Evolutionary conservation across 2,113 vertebrate genomes (phyloP), one percentile per base, ranked within the genome.

Genomic region (Catagonus wagneri): DNA sequence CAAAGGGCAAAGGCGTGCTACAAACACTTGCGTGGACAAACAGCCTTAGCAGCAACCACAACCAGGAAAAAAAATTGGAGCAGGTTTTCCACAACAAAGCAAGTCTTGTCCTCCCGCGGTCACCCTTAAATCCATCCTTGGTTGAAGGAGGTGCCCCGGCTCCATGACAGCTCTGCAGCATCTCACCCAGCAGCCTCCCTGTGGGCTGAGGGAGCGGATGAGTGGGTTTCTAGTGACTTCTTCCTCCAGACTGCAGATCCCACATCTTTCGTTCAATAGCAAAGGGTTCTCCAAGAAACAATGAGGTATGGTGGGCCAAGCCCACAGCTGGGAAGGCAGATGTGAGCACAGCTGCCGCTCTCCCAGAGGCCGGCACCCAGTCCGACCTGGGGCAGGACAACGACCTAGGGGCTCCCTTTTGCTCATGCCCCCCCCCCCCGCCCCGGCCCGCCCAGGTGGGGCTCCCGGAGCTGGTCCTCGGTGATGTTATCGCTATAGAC

Each of bases 11-110:
- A 96, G 96, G 96, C 97, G 97, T 92, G 95, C 66, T 90, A 81
- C 97, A 98, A 97, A 98, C 98, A 96, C 93, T 94, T 54, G 66
- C 83, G 78, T 50, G 96, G 88, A 94, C 92, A 98, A 96, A 96
- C 76, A 93, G 61, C 88, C 65, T 89, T 34, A 71, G 54, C 88
- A 88, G 89, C 95, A 79, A 78, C 83, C 90, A 69, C 88, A 96
- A 89, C 75, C 94, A 96, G 93, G 85, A 92, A 94, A 94, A 94
- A 97, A 94, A 92, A 80, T 85, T 74, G 95, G 63, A 96, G 66
- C 72, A 98, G 54, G 34, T 93, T 96, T 97, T 97, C 93, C 95
- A 94, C 96, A 96, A 94, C 96, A 97, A 94, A 95, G 78, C 39
- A 79, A 88, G 84, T 25, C 63, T 97, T 96, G 89, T 90, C 95